Conservation (phyloP, 1,140 invertebrate genomes). For the Macrostomum lignano region DNA sequence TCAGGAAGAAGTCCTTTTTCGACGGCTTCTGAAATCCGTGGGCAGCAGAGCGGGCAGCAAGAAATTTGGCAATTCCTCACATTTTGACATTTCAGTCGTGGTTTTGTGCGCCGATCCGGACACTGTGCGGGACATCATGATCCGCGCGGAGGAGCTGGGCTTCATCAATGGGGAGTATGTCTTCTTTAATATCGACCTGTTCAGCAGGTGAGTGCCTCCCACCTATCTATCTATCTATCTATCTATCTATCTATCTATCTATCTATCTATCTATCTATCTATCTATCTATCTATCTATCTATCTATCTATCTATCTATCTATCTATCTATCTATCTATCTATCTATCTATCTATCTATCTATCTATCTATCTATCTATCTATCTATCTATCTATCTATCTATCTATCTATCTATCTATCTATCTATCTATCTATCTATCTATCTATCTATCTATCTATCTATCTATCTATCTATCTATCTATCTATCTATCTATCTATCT, state of each 20-base stretch:
- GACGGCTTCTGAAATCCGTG: background rate
- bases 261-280: background rate
- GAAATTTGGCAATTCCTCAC: constrained; percentile 1
- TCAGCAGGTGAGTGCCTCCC: constrained; percentile 46
- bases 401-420: too few relatives aligned
- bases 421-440: too few relatives aligned
- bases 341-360: background rate
- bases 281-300: background rate
- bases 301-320: background rate
- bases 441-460: too few relatives aligned
- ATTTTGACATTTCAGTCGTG: constrained; percentile 39
- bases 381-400: too few relatives aligned
- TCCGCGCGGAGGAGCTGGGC: constrained; percentile 19
- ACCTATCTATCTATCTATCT: background rate
- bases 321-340: background rate
- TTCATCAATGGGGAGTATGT: constrained; percentile 70
- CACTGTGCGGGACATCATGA: constrained; percentile 32
- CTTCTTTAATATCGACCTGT: constrained; percentile 83
- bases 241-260: background rate
- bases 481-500: too few relatives aligned
- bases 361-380: background rate
- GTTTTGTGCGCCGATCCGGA: constrained; percentile 63
- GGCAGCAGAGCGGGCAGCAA: background rate
- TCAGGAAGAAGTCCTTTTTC: background rate
- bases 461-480: too few relatives aligned